Conservation (phyloP, 1,140 invertebrate genomes). For the Leptopilina clavipes region DNA sequence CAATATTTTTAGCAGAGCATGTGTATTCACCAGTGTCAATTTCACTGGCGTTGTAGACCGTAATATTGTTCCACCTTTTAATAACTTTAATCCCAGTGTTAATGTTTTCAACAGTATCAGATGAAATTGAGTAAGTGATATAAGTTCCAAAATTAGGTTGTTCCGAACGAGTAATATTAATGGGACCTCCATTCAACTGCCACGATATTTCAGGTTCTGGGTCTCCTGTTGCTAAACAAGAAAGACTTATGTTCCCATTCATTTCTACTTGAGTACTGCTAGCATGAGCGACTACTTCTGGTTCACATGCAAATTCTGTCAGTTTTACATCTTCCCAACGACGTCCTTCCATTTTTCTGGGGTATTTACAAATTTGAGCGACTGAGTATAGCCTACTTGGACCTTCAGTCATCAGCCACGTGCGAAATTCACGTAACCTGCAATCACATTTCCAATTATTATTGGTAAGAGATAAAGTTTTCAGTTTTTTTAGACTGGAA, state of each 20-base stretch:
- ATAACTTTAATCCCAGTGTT: conserved; percentile 38
- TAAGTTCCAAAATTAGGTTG: conserved; percentile 45
- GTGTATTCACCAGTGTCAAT: conserved; percentile 87
- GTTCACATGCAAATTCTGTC: conserved; percentile 84
- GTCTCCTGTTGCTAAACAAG: conserved; percentile 87
- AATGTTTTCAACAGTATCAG: conserved; percentile 59
- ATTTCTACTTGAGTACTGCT: conserved; percentile 81
- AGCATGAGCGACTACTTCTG: conserved; percentile 78
- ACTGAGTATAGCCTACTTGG: conserved; percentile 81
- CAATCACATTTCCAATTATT: conserved; percentile 94
- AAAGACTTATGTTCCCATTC: conserved; percentile 85
- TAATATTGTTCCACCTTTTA: conserved; percentile 83
- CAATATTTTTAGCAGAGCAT: conserved; percentile 85
- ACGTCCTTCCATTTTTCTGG: conserved; percentile 76
- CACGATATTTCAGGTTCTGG: conserved; percentile 89
- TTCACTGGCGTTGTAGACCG: conserved; percentile 83
- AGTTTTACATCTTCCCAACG: conserved; percentile 81
- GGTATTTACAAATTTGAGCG: conserved; percentile 79
- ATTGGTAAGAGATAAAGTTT: conserved; percentile 86
- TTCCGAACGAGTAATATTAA: conserved; percentile 62
- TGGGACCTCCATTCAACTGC: conserved; percentile 84
- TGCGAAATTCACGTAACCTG: conserved; percentile 85
- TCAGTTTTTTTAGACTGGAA: conserved; percentile 78
- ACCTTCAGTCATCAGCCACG: conserved; percentile 81
- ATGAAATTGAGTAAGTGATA: conserved; percentile 56